Evolutionary conservation across 2,888 invertebrate species (phyloP).

Genomic region (Carpatolechia fugitivella): DNA sequence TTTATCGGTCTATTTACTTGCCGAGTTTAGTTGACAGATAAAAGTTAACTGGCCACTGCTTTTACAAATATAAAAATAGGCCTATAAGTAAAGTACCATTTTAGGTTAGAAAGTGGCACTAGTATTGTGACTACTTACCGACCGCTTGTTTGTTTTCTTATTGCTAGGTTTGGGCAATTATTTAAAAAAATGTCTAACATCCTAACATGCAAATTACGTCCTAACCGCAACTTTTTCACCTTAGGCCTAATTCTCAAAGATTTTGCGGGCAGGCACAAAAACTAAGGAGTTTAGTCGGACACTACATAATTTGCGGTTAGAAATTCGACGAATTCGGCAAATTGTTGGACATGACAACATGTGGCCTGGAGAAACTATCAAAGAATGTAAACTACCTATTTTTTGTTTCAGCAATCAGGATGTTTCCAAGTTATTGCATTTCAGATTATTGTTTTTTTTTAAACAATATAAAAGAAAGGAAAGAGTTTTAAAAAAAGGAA

Average conservation of each 20-base stretch:
- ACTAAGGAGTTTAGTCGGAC: background rate
- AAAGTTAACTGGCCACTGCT: too few relatives aligned
- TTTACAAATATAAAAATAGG: too few relatives aligned
- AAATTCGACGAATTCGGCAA: conserved; percentile 3
- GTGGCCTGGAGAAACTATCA: conserved; percentile 18
- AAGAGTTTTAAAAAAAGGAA: too few relatives aligned
- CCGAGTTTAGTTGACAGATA: too few relatives aligned
- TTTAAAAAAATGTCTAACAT: background rate
- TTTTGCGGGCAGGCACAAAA: background rate
- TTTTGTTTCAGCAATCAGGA: background rate
- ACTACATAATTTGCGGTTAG: conserved; percentile 5
- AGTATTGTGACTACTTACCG: too few relatives aligned
- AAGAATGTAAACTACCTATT: conserved; percentile 20
- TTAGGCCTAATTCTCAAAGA: conserved; percentile 2
- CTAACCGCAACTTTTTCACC: background rate
- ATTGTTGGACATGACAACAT: conserved; percentile 5
- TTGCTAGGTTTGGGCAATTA: background rate
- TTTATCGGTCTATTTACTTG: too few relatives aligned
- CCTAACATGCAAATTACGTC: background rate
- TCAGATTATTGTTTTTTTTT: too few relatives aligned
- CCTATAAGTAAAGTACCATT: too few relatives aligned
- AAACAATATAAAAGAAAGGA: too few relatives aligned
- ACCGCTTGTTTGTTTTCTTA: too few relatives aligned
- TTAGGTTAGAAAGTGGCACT: too few relatives aligned
- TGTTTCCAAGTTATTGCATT: too few relatives aligned